phyloP scores from a whole-genome alignment of 1,140 invertebrate genomes.

The Caerostris extrusa region DNA sequence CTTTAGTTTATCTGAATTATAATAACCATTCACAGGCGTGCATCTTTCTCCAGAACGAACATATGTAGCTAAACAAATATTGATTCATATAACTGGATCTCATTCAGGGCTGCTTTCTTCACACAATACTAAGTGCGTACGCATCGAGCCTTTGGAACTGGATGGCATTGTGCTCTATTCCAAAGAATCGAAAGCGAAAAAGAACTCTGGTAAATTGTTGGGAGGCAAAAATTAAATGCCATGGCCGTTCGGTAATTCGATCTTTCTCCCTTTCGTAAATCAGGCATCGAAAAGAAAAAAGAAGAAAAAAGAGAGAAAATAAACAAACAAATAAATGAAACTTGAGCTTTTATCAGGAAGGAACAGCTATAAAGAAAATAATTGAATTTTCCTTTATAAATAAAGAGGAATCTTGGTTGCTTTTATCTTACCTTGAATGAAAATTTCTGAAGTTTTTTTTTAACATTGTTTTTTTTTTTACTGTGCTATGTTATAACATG shows the following conservation, averaged over 20 bases:
- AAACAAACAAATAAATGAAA: too few species aligned
- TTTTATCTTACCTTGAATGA: too few species aligned
- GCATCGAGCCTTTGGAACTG: background rate
- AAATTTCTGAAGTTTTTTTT: too few species aligned
- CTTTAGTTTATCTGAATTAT: too few species aligned
- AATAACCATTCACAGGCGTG: too few species aligned
- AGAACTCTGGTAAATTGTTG: background rate
- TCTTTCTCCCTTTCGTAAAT: constrained; percentile 6
- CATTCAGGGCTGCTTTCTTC: background rate
- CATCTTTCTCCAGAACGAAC: background rate
- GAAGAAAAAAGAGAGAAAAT: too few species aligned
- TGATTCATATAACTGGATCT: background rate
- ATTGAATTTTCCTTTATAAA: too few species aligned
- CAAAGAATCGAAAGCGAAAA: background rate
- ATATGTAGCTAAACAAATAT: background rate
- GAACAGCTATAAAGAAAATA: too few species aligned
- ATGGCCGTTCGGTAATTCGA: background rate
- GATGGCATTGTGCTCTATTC: background rate
- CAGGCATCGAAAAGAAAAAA: background rate
- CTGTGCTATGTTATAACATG: too few species aligned
- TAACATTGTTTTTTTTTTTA: too few species aligned
- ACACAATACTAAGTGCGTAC: background rate
- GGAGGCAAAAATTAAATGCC: constrained; percentile 11
- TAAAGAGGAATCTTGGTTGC: too few species aligned
- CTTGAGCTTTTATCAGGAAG: too few species aligned